phyloP scores from a whole-genome alignment of 2,888 invertebrate species.

The Pycnomerus fuliginosus region DNA sequence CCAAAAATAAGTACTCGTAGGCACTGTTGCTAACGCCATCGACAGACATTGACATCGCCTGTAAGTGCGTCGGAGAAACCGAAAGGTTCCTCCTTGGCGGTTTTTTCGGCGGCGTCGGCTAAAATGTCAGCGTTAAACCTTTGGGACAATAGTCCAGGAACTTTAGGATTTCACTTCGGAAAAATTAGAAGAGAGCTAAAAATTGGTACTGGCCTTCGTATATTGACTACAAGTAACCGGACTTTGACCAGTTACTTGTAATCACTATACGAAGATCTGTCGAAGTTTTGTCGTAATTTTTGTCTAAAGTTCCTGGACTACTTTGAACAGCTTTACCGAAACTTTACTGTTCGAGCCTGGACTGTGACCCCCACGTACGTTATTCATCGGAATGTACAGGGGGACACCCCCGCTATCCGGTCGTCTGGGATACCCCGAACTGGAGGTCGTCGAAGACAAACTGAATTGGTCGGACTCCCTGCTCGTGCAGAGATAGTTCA shows the following conservation, averaged over 20 bases:
- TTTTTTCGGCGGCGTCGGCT: conserved; percentile 87
- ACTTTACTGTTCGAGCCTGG: conserved; percentile 62
- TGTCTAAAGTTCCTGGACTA: too few species aligned
- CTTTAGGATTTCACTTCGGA: too few species aligned
- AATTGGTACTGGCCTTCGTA: too few species aligned
- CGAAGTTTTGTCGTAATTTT: too few species aligned
- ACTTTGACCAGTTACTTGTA: too few species aligned
- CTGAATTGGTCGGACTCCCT: conserved; percentile 64
- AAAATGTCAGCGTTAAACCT: too few species aligned
- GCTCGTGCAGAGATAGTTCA: conserved; percentile 52
- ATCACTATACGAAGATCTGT: too few species aligned
- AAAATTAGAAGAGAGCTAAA: too few species aligned
- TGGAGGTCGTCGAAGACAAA: conserved; percentile 62
- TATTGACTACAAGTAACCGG: too few species aligned
- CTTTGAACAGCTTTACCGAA: conserved; percentile 51
- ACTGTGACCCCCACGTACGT: conserved; percentile 56
- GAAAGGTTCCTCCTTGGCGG: conserved; percentile 84
- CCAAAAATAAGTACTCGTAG: conserved; percentile 64
- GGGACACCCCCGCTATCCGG: conserved; percentile 53
- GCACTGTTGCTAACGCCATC: conserved; percentile 62
- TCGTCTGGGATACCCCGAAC: conserved; percentile 57
- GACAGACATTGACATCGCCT: conserved; percentile 59
- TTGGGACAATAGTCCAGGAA: too few species aligned
- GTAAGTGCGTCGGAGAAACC: conserved; percentile 78
- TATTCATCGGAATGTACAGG: conserved; percentile 63